phyloP scores from a whole-genome alignment of 2,113 vertebrate species.

The Solea senegalensis region DNA sequence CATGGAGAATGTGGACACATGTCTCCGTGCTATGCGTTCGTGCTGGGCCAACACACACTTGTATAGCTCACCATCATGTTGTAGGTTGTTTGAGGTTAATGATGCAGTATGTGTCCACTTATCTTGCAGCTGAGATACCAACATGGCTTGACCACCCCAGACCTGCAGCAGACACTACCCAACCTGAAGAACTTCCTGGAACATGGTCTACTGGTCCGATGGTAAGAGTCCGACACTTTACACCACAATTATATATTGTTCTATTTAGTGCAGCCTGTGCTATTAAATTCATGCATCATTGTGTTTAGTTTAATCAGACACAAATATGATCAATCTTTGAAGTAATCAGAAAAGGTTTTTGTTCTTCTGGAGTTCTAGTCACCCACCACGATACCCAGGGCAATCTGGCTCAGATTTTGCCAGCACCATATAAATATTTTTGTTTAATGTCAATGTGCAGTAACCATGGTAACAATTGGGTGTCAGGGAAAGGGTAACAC shows the following conservation, averaged over 20 bases:
- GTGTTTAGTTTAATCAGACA: not conserved
- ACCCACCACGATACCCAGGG: too few species aligned
- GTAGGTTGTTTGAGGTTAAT: conserved; percentile 49
- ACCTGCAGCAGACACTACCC: conserved; percentile 95
- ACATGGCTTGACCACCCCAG: conserved; percentile 93
- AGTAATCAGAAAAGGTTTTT: too few species aligned
- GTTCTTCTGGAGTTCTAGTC: too few species aligned
- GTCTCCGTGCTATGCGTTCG: conserved; percentile 5
- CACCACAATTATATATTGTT: not conserved
- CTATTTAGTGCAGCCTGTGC: not conserved
- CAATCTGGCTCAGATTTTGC: too few species aligned
- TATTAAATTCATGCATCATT: not conserved
- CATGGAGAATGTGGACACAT: conserved; percentile 31
- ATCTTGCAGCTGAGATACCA: conserved; percentile 92
- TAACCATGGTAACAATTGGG: too few species aligned
- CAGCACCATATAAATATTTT: too few species aligned
- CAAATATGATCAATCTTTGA: too few species aligned
- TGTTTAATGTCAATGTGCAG: too few species aligned
- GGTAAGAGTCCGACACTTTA: conserved; percentile 82
- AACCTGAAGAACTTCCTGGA: conserved; percentile 98
- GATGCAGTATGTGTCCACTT: conserved; percentile 43
- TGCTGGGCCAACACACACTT: not conserved
- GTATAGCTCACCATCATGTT: not conserved
- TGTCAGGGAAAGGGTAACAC: too few species aligned
- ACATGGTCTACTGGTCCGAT: conserved; percentile 93